Percentiles rank a stretch among this genome's conserved stretches.
phyloP scores from a whole-genome alignment of 2,888 invertebrate genomes.

The Apocheima hispidaria region DNA sequence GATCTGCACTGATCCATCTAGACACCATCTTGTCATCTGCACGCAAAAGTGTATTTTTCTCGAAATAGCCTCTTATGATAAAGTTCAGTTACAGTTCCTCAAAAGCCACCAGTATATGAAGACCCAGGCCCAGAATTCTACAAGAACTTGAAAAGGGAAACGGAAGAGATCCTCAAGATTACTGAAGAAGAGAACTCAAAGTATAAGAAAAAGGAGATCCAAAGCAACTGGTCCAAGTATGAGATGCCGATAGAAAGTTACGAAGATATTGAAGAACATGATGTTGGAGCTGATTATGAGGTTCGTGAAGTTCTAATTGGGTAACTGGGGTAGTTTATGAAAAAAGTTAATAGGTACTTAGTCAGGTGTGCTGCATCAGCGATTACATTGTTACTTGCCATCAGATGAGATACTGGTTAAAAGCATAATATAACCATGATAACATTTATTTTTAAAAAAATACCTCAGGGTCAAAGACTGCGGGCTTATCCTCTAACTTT shows the following conservation, averaged over 20 bases:
- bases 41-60: no score
- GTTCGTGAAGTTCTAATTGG: constrained; percentile 48
- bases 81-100: constrained; percentile 59
- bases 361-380: no score
- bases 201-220: constrained; percentile 81
- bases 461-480: no score
- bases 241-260: constrained; percentile 80
- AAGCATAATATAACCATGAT: no score
- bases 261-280: constrained; percentile 77
- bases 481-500: no score
- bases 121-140: constrained; percentile 77
- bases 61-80: no score
- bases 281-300: constrained; percentile 82
- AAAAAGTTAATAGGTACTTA: no score
- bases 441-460: no score
- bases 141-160: constrained; percentile 73
- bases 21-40: no score
- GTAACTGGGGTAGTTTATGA: not conserved
- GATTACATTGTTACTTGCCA: no score
- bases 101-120: constrained; percentile 65
- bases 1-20: no score
- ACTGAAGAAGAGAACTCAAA: constrained; percentile 76
- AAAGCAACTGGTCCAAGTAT: constrained; percentile 83
- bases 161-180: constrained; percentile 79
- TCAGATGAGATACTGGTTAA: no score